A percentile compares a stretch with the other conserved stretches of the same genome.
These are phyloP conservation scores for Zalophus californianus DNA, from an alignment of 2,797 vertebrate species.

Conservation along the genomic window DNA sequence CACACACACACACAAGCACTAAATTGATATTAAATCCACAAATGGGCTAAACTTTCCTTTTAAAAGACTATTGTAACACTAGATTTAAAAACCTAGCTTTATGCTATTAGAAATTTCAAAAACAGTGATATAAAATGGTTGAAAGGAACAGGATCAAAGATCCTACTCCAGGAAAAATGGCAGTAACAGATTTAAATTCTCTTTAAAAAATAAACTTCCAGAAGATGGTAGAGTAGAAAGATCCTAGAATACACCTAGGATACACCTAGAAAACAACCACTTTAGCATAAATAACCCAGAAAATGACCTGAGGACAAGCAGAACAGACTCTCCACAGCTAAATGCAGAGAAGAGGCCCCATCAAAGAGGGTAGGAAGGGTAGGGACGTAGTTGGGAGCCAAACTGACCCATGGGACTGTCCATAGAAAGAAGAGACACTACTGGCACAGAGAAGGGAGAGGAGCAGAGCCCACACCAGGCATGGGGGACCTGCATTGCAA, in stretches of 20 bases:
- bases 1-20: neutral
- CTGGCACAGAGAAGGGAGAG: neutral
- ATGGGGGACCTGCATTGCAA: neutral
- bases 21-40: neutral
- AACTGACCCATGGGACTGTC: neutral
- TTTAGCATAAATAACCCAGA: neutral
- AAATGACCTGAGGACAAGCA: neutral
- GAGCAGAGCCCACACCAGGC: neutral
- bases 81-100: neutral
- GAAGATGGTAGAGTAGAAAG: neutral
- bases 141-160: neutral
- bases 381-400: neutral
- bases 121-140: neutral
- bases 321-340: neutral
- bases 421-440: neutral
- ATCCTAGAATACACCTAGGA: neutral
- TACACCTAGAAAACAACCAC: neutral
- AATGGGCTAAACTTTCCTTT: neutral
- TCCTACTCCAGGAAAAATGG: neutral
- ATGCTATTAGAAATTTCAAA: neutral
- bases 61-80: slow-evolving; percentile 15
- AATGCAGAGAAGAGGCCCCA: neutral
- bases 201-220: neutral
- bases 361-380: neutral
- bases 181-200: neutral